Percentiles rank a stretch among this genome's conserved stretches.
phyloP scores from a whole-genome alignment of 2,113 vertebrate species.

The Chiloscyllium plagiosum region DNA sequence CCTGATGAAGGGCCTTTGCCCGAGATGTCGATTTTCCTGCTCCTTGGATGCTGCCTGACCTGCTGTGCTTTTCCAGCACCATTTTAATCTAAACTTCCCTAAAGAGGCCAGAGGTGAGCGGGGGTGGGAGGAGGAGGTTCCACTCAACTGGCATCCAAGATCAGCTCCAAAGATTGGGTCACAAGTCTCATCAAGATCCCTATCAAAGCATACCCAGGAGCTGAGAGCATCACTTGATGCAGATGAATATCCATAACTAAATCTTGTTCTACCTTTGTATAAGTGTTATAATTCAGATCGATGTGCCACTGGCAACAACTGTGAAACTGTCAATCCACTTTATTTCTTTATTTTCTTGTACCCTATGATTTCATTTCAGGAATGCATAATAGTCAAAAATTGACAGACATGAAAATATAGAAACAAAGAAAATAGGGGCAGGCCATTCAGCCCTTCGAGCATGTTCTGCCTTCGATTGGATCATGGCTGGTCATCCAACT shows the following conservation, averaged over 20 bases:
- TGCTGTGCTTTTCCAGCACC: too few species aligned
- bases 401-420: neutral
- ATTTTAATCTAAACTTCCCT: too few species aligned
- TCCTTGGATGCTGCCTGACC: too few species aligned
- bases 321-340: neutral
- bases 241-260: neutral
- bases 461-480: too few species aligned
- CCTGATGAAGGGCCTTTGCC: too few species aligned
- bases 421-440: too few species aligned
- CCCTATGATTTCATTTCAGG: neutral
- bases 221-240: neutral
- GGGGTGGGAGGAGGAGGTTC: too few species aligned
- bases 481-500: too few species aligned
- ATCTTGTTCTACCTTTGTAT: neutral
- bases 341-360: neutral
- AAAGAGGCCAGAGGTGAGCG: too few species aligned
- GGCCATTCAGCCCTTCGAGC: too few species aligned
- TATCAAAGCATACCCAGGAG: neutral
- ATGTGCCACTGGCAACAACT: neutral
- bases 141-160: too few species aligned
- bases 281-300: neutral
- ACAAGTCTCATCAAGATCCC: neutral
- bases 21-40: too few species aligned
- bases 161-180: neutral
- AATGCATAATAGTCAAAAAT: neutral